Percentiles rank a stretch among this genome's conserved stretches.
These are phyloP conservation scores for Sprattus sprattus DNA, from an alignment of 2,113 vertebrate genomes.

Conservation along the genomic window DNA sequence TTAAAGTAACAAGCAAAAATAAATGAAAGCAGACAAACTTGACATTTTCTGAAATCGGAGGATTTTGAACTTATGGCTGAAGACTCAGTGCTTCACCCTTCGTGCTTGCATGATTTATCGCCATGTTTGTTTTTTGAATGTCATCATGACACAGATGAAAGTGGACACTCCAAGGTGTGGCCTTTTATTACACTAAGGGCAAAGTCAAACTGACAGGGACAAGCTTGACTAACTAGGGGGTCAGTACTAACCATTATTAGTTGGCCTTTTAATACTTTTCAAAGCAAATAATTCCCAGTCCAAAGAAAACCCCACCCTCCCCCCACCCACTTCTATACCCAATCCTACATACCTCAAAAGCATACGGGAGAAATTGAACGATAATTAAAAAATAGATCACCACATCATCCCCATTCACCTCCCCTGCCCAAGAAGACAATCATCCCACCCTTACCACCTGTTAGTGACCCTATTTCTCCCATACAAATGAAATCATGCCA, in stretches of 20 bases:
- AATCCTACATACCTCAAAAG: constrained; percentile 41
- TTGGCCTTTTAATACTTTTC: background rate
- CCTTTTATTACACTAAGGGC: background rate
- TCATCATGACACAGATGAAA: background rate
- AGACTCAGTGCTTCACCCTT: background rate
- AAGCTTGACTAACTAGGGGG: constrained; percentile 5
- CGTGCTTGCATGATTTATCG: background rate
- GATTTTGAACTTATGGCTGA: background rate
- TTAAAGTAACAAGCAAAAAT: background rate
- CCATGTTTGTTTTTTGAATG: background rate
- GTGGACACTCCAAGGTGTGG: background rate
- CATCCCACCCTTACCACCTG: constrained; percentile 25
- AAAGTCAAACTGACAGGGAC: background rate
- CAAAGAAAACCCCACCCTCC: background rate
- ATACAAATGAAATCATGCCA: constrained; percentile 27
- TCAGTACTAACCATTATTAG: background rate
- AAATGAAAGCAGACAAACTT: background rate
- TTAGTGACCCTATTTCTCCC: background rate
- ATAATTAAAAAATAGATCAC: background rate
- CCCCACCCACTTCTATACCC: constrained; percentile 44
- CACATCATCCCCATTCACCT: background rate
- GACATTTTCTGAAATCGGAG: background rate
- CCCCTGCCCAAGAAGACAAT: background rate
- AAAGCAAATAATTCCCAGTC: background rate
- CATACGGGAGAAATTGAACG: constrained; percentile 15